These are phyloP conservation scores for Indicator maculatus DNA, from an alignment of 2,113 vertebrate genomes.

Conservation along the genomic window DNA sequence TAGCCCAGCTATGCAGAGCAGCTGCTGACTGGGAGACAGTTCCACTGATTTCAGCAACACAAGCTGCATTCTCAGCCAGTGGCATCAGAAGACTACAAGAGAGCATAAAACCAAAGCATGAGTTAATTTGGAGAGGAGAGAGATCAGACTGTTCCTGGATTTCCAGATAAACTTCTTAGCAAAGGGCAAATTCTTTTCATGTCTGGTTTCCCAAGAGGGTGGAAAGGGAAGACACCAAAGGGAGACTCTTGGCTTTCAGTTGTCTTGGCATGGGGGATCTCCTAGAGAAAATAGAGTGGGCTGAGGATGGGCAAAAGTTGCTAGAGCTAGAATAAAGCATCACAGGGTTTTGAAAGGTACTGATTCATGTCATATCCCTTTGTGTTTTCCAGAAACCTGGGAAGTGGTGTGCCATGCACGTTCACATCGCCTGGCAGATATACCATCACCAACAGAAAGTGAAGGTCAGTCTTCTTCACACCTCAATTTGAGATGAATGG, in stretches of 20 bases:
- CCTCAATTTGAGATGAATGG: neutral
- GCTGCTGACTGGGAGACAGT: neutral
- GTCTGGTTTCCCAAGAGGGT: neutral
- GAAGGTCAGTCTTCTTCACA: slow-evolving; percentile 83
- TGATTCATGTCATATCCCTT: neutral
- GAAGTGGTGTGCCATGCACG: slow-evolving; percentile 98
- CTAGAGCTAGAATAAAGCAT: neutral
- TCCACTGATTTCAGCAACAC: neutral
- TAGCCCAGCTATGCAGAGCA: neutral
- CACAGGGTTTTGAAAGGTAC: neutral
- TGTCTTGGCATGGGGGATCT: neutral
- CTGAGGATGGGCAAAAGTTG: neutral
- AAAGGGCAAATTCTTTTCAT: neutral
- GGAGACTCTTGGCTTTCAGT: neutral
- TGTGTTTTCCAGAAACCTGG: slow-evolving; percentile 89
- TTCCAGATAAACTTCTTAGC: neutral
- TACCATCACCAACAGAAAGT: slow-evolving; percentile 99
- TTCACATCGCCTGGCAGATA: slow-evolving; percentile 97
- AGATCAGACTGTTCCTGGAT: neutral
- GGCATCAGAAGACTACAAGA: neutral
- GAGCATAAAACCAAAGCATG: neutral
- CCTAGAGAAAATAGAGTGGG: neutral
- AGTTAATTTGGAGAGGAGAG: neutral
- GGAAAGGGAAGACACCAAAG: neutral
- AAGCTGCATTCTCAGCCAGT: neutral